Evolutionary conservation across 2,113 vertebrate genomes (phyloP).

Genomic region (Calyptomena viridis): DNA sequence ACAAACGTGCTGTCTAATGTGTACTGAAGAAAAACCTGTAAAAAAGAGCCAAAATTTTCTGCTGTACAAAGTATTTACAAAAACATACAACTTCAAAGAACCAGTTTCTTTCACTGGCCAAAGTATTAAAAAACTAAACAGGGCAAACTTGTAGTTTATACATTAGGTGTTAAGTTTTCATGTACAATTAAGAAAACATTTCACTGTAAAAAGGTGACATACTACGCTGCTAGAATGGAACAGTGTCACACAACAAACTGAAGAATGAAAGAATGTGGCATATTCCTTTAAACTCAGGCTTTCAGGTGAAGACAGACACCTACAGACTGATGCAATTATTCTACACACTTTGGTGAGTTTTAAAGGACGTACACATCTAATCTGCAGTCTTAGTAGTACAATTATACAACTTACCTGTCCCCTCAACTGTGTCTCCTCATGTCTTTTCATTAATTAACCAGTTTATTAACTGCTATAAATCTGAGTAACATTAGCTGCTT

Average conservation of each 20-base stretch:
- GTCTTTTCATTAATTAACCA: not conserved
- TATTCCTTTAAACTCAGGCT: not conserved
- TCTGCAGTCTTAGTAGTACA: not conserved
- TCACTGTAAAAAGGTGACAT: constrained; percentile 44
- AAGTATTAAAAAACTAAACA: constrained; percentile 39
- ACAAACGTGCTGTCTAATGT: not conserved
- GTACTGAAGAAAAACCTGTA: not conserved
- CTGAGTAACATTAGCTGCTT: not conserved
- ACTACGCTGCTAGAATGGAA: not conserved
- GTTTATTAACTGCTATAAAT: not conserved
- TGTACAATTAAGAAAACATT: constrained; percentile 36
- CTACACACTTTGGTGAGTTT: not conserved
- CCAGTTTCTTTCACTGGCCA: constrained; percentile 57
- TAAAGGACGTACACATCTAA: not conserved
- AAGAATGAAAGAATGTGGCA: not conserved
- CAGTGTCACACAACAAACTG: not conserved
- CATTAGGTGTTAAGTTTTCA: constrained; percentile 60
- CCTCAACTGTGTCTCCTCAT: not conserved
- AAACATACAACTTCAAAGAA: constrained; percentile 34
- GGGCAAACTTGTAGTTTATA: constrained; percentile 18
- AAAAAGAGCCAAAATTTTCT: not conserved
- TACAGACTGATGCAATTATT: not conserved
- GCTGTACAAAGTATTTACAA: constrained; percentile 41
- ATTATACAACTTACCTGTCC: not conserved
- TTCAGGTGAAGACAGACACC: not conserved